Base-by-base conservation (phyloP, 1,140 invertebrate species). In the Mesaphorura yosii region DNA sequence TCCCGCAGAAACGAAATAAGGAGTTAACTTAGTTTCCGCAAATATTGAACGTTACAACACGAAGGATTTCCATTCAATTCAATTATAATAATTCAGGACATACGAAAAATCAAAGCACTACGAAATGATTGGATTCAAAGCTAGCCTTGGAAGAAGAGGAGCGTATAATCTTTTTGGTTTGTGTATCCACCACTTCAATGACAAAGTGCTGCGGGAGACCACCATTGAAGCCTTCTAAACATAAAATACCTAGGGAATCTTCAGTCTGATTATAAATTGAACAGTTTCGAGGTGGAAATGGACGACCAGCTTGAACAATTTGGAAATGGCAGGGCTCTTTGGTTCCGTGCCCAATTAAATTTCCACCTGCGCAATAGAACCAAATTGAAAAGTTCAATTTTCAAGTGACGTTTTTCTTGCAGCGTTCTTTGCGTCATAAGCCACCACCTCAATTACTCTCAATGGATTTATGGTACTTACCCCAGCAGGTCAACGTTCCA, bases 271-370 rank as follows among this genome's bases (percentile, higher is more conserved):
- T 91, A 14, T 79, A 76, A 10, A 88, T 76, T 17, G 82, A 80
- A 68, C 88, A 92, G 69, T 91, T 91, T 58, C 83, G 76, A 25
- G 89, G 72, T 29, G 84, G 78, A 64, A 89, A 88, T 3, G 88
- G 88, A 23, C 83, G 80, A 60, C 87, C 87, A 78, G 74, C 58
- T 69, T 68, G 52, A 38, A 62, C 55, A 60, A 61, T 60, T 61
- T 62, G 58, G 38, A 58, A 61, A 39, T 44, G 29, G 54, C 66
- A 51, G 34, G 60, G 38, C 55, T 64, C 46, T 54, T 56, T 7
- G 39, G 42, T 41, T 64, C 68, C 53, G 31, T 62, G 14, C 41
- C 67, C 64, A 54, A 68, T 48, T 59, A 17, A 19, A 40, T 59
- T 62, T 3, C 41, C 42, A 34, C 81, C 87, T 75, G 83, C 88